These are phyloP conservation scores for Andrena praecox DNA, from an alignment of 2,888 invertebrate species.

Conservation along the genomic window DNA sequence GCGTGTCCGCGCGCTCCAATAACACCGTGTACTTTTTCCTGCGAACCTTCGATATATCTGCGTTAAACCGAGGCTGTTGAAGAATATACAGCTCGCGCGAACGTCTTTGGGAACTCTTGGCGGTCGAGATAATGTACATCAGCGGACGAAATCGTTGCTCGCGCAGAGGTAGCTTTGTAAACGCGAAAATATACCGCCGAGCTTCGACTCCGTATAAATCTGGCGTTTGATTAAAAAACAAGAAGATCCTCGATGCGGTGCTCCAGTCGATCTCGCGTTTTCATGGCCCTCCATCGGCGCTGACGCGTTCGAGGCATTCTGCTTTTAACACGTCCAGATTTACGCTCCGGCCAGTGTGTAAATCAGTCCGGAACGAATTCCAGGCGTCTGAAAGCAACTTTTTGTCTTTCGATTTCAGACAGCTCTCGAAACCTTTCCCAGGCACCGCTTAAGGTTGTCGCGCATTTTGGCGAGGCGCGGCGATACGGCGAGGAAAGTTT, in stretches of 20 bases:
- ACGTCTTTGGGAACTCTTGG: no score
- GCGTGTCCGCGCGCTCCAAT: constrained; percentile 29
- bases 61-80: background rate
- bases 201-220: background rate
- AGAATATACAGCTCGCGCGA: no score
- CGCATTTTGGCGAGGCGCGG: no score
- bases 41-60: background rate
- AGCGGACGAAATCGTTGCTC: no score
- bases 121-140: no score
- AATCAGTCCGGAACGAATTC: constrained; percentile 44
- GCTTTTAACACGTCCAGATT: constrained; percentile 51
- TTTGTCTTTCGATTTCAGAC: background rate
- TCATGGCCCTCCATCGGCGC: background rate
- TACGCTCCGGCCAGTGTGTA: constrained; percentile 29
- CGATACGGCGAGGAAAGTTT: no score
- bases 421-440: background rate
- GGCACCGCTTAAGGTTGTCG: no score
- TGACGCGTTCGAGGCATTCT: constrained; percentile 8
- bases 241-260: background rate
- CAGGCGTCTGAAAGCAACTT: background rate
- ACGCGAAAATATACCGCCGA: background rate
- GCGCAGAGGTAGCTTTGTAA: background rate
- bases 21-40: constrained; percentile 6
- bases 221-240: background rate
- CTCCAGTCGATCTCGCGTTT: background rate